A percentile compares a stretch with the other conserved stretches of the same genome.
phyloP scores from a whole-genome alignment of 2,113 vertebrate species.

The Raphicerus campestris region DNA sequence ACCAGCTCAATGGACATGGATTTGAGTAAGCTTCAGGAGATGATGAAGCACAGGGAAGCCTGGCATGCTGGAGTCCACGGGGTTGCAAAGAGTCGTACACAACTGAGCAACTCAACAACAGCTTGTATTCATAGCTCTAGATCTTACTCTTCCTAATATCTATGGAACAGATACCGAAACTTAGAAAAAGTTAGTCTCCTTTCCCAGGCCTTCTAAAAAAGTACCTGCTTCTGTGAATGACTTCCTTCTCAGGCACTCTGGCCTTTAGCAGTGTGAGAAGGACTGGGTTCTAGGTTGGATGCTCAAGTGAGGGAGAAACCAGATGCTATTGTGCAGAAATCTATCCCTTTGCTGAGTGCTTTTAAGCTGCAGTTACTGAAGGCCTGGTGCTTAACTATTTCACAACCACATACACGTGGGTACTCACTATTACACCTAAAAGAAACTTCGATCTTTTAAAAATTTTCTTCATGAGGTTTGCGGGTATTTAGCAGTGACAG shows the following conservation, averaged over 20 bases:
- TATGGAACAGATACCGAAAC: not conserved
- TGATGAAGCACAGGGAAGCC: not conserved
- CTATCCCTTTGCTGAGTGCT: not conserved
- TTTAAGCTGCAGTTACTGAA: not conserved
- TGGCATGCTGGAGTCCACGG: not conserved
- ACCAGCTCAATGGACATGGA: not conserved
- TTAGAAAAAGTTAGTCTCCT: not conserved
- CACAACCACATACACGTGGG: not conserved
- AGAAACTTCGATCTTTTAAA: not conserved
- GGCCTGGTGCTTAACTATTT: not conserved
- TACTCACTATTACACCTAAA: not conserved
- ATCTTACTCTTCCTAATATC: not conserved
- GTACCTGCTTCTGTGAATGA: not conserved
- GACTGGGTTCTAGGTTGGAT: not conserved
- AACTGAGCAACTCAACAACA: not conserved
- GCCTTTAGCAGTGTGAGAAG: not conserved
- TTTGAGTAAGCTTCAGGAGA: not conserved
- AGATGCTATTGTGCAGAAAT: not conserved
- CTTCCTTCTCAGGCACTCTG: not conserved
- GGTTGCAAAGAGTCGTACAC: not conserved
- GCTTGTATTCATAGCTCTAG: not conserved
- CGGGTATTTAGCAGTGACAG: not conserved
- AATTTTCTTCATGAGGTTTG: not conserved
- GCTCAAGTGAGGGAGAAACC: not conserved
- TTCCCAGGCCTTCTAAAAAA: not conserved